Percentiles rank a stretch among this genome's conserved stretches.
Evolutionary conservation across 1,140 invertebrate species (phyloP).

Genomic region (Drepana arcuata): DNA sequence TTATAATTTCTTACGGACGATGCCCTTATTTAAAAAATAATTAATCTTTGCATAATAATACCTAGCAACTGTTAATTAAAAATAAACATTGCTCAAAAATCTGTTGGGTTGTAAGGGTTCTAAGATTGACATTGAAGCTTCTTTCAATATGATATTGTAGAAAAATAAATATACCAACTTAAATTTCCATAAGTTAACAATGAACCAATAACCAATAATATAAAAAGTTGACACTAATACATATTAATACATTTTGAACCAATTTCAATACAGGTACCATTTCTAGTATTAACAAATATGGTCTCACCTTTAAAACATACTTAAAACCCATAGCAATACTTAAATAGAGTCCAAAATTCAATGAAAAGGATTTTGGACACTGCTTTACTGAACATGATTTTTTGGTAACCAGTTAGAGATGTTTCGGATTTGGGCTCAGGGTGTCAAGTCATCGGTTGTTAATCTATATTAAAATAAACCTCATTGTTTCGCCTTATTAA

Average conservation of each 20-base stretch:
- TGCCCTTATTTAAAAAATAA: too few relatives aligned
- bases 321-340: neutral
- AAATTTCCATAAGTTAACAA: slow-evolving; percentile 56
- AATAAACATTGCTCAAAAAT: too few relatives aligned
- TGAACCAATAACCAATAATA: slow-evolving; percentile 61
- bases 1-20: too few relatives aligned
- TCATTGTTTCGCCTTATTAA: slow-evolving; percentile 55
- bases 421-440: slow-evolving; percentile 31
- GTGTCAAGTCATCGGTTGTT: slow-evolving; percentile 65
- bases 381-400: slow-evolving; percentile 4
- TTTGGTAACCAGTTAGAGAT: slow-evolving; percentile 15
- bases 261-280: slow-evolving; percentile 49
- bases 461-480: slow-evolving; percentile 67
- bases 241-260: slow-evolving; percentile 59
- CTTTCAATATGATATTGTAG: too few relatives aligned
- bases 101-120: too few relatives aligned
- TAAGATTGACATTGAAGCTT: too few relatives aligned
- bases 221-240: slow-evolving; percentile 59
- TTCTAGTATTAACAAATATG: slow-evolving; percentile 33
- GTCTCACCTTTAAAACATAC: slow-evolving; percentile 2
- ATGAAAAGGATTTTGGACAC: too few relatives aligned
- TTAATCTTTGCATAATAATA: too few relatives aligned
- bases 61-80: too few relatives aligned
- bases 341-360: slow-evolving; percentile 3
- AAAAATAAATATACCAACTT: slow-evolving; percentile 40